Evolutionary conservation across 2,888 invertebrate genomes (phyloP).

Genomic region (Latrodectus hesperus): DNA sequence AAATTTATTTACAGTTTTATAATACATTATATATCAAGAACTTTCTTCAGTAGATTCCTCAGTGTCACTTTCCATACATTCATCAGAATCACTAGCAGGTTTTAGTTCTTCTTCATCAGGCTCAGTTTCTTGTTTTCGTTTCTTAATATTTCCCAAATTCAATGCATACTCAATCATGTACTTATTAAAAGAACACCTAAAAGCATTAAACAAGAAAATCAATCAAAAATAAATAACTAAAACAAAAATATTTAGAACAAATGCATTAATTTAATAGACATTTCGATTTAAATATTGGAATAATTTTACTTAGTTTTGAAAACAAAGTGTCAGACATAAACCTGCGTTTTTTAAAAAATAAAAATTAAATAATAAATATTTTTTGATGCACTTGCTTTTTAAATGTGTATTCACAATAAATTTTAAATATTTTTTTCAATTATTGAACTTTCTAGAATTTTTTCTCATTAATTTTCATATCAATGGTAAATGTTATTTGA

Average conservation of each 20-base stretch:
- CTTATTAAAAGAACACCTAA: constrained; percentile 47
- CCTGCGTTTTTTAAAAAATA: background rate
- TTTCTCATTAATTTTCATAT: too few relatives aligned
- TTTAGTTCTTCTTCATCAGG: background rate
- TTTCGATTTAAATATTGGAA: background rate
- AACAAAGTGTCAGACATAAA: background rate
- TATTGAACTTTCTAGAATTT: too few relatives aligned
- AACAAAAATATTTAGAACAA: background rate
- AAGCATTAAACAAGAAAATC: constrained; percentile 11
- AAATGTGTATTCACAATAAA: too few relatives aligned
- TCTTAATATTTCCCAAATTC: constrained; percentile 38
- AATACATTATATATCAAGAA: background rate
- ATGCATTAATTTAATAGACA: background rate
- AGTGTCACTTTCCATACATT: background rate
- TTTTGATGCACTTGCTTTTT: background rate
- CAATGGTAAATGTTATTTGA: too few relatives aligned
- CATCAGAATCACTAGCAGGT: background rate
- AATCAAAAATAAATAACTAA: background rate
- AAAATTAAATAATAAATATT: background rate
- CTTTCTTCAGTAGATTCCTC: background rate
- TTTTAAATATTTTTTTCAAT: too few relatives aligned
- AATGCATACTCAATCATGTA: constrained; percentile 49
- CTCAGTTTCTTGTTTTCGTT: constrained; percentile 17
- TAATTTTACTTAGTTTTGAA: background rate
- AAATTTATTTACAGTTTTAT: background rate